phyloP scores from a whole-genome alignment of 2,888 invertebrate species.

The Pristionchus mayeri region DNA sequence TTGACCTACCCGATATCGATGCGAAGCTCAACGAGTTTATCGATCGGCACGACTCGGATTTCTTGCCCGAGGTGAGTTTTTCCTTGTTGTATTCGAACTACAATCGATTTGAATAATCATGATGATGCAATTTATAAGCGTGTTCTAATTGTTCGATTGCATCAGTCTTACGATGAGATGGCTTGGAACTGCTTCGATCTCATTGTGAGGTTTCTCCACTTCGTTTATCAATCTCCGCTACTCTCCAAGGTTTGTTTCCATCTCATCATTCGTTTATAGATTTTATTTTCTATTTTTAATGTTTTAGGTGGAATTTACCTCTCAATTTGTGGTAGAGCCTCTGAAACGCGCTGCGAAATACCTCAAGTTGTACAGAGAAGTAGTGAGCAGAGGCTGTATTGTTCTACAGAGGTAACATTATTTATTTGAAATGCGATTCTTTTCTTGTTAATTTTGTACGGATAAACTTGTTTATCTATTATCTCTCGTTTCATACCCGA shows the following conservation, averaged over 20 bases:
- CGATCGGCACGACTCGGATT: not conserved
- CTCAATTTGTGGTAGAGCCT: conserved; percentile 13
- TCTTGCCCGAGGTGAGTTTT: not conserved
- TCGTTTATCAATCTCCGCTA: not conserved
- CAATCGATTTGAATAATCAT: not conserved
- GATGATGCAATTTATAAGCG: not conserved
- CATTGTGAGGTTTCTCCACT: not conserved
- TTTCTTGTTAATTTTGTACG: not conserved
- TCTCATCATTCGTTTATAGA: not conserved
- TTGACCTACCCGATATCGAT: conserved; percentile 32
- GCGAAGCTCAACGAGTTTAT: not conserved
- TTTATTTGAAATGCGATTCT: not conserved
- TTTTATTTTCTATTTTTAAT: not conserved
- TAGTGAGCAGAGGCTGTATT: conserved; percentile 22
- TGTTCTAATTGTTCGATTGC: not conserved
- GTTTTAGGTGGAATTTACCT: conserved; percentile 29
- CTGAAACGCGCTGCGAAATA: conserved; percentile 32
- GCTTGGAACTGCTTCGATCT: conserved; percentile 32
- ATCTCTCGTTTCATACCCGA: not conserved
- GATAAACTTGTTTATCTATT: not conserved
- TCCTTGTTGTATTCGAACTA: not conserved
- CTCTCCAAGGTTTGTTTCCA: not conserved
- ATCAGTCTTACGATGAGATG: conserved; percentile 36
- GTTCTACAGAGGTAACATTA: not conserved
- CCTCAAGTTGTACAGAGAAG: conserved; percentile 15